These are phyloP conservation scores for Myotis brandtii DNA, from an alignment of 2,113 vertebrate species.

Conservation along the genomic window DNA sequence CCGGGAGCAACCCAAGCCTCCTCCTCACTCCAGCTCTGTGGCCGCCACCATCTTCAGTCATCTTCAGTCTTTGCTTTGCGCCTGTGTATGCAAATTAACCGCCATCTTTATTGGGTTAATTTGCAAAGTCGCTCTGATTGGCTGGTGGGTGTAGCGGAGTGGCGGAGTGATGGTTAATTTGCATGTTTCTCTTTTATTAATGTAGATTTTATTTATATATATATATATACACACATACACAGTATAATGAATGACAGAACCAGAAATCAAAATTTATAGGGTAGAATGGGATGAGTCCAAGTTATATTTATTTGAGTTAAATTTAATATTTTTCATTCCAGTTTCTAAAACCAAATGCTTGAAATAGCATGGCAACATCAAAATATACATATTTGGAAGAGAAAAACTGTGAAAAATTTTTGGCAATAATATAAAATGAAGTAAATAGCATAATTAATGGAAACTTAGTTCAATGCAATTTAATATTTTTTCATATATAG, in stretches of 20 bases:
- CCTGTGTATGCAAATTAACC: too few species aligned
- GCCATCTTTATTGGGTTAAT: too few species aligned
- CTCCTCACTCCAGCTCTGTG: too few species aligned
- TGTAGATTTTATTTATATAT: too few species aligned
- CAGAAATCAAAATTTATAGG: conserved; percentile 6
- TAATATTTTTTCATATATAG: neutral
- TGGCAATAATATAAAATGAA: neutral
- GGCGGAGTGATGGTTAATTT: too few species aligned
- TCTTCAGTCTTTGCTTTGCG: too few species aligned
- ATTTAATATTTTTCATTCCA: neutral
- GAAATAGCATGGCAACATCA: neutral
- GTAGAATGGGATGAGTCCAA: neutral
- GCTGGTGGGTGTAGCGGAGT: too few species aligned
- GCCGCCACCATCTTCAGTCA: too few species aligned
- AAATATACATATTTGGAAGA: neutral
- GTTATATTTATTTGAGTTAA: conserved; percentile 18
- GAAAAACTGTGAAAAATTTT: neutral
- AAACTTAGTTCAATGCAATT: neutral
- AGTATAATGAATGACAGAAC: neutral
- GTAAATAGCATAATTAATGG: neutral
- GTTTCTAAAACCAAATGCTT: neutral
- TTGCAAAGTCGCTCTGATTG: too few species aligned
- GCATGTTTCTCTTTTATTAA: too few species aligned
- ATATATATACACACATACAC: too few species aligned
- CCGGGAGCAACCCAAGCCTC: too few species aligned